A percentile compares a stretch with the other conserved stretches of the same genome.
These are phyloP conservation scores for Bostrychus sinensis DNA, from an alignment of 2,113 vertebrate species.

Conservation along the genomic window DNA sequence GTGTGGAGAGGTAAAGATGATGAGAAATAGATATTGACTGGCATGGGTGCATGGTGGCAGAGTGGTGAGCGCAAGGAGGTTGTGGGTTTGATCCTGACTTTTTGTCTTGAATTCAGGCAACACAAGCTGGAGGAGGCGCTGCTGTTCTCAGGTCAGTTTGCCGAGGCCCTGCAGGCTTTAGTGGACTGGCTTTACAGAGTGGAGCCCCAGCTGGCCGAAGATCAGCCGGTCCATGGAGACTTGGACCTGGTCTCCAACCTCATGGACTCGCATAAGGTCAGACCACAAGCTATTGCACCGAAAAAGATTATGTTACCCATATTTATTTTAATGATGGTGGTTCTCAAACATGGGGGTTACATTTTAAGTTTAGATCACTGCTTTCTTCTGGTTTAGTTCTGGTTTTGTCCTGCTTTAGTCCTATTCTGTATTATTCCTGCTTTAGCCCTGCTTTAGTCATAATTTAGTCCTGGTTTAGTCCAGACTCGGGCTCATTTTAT, in stretches of 20 bases:
- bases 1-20: conserved; percentile 90
- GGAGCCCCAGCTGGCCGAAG: conserved; percentile 94
- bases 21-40: not conserved
- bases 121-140: conserved; percentile 98
- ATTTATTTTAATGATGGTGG: no score
- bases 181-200: conserved; percentile 98
- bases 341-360: no score
- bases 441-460: no score
- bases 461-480: no score
- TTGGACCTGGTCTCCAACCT: conserved; percentile 97
- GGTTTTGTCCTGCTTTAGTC: no score
- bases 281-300: not conserved
- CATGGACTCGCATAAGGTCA: conserved; percentile 97
- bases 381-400: no score
- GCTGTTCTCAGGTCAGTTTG: conserved; percentile 97
- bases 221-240: conserved; percentile 95
- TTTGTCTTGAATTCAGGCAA: conserved; percentile 79
- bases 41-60: not conserved
- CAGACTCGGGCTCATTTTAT: no score
- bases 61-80: no score
- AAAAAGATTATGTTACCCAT: not conserved
- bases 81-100: no score
- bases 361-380: no score
- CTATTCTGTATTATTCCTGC: no score
- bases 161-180: conserved; percentile 94